These are phyloP conservation scores for Labeo calbasu DNA, from an alignment of 2,797 vertebrate species.

Conservation along the genomic window DNA sequence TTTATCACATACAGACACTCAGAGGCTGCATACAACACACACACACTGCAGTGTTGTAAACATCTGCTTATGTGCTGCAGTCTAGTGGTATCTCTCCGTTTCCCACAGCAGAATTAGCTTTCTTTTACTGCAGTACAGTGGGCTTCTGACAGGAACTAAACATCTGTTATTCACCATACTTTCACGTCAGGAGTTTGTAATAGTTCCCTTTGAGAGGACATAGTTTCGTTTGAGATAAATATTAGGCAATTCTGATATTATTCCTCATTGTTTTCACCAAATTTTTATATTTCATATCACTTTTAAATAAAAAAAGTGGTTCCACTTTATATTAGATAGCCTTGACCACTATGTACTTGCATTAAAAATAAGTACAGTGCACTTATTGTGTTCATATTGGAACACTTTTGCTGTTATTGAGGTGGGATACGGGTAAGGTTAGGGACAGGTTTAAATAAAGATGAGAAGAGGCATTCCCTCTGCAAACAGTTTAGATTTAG, in stretches of 20 bases:
- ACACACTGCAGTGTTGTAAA: conserved; percentile 46
- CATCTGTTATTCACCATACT: not conserved
- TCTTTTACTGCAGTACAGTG: conserved; percentile 40
- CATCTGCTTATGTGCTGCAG: conserved; percentile 49
- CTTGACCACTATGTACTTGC: too few species aligned
- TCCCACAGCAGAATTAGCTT: conserved; percentile 23
- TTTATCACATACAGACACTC: conserved; percentile 14
- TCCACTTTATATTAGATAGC: too few species aligned
- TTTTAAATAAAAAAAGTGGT: not conserved
- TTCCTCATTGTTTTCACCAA: not conserved
- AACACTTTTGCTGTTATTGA: too few species aligned
- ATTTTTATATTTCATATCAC: not conserved
- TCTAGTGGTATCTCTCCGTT: conserved; percentile 16
- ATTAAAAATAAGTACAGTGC: too few species aligned
- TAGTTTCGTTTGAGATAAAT: not conserved
- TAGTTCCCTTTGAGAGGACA: not conserved
- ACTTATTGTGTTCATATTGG: too few species aligned
- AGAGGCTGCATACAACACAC: not conserved
- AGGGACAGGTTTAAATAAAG: too few species aligned
- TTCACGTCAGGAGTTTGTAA: not conserved
- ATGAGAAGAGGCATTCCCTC: not conserved
- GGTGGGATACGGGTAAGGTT: too few species aligned
- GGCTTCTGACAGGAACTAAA: not conserved
- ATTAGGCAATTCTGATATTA: not conserved
- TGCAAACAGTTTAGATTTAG: not conserved